These are phyloP conservation scores for Ovis canadensis DNA, from an alignment of 2,113 vertebrate genomes.

Conservation along the genomic window DNA sequence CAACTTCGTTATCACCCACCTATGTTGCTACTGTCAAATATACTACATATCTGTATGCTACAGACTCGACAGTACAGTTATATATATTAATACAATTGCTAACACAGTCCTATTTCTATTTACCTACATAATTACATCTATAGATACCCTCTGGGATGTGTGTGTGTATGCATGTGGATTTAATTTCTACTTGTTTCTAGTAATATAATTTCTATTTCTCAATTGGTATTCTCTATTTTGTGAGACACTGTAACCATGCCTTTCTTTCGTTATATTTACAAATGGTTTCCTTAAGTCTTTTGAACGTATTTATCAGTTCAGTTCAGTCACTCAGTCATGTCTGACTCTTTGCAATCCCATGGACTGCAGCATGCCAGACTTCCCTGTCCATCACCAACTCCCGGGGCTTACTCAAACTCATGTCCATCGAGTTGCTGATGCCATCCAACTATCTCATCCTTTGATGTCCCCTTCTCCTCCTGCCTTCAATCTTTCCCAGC, in stretches of 20 bases:
- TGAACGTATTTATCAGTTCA: background rate
- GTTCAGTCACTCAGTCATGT: background rate
- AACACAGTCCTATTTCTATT: background rate
- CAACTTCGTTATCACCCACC: background rate
- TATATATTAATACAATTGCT: background rate
- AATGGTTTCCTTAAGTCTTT: background rate
- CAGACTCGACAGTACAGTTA: background rate
- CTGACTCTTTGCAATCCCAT: background rate
- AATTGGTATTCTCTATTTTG: background rate
- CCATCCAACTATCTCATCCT: background rate
- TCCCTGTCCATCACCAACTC: background rate
- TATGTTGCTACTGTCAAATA: background rate
- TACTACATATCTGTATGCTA: background rate
- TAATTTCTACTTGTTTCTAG: background rate
- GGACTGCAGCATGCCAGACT: background rate
- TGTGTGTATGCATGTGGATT: accelerated
- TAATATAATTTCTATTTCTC: background rate
- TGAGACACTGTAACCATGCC: background rate
- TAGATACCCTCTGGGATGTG: background rate
- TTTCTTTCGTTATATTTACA: background rate
- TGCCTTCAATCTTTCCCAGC: background rate
- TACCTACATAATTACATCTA: background rate
- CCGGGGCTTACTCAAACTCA: background rate
- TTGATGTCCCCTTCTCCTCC: background rate
- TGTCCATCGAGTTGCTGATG: background rate